These are phyloP conservation scores for Eupelmus urozonus DNA, from an alignment of 2,888 invertebrate genomes.

Conservation along the genomic window DNA sequence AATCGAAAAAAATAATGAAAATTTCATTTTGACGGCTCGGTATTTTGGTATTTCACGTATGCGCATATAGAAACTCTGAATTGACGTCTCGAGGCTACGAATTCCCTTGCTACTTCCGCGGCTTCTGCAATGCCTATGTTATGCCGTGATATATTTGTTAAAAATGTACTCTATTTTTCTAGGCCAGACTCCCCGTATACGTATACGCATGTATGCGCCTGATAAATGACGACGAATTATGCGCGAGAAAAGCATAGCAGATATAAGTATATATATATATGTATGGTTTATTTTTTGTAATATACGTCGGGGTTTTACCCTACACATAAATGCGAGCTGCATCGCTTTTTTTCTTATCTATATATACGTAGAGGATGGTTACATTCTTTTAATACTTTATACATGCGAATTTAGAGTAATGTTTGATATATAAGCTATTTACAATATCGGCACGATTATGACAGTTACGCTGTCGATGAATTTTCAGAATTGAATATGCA, in stretches of 20 bases:
- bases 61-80: constrained; percentile 27
- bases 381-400: background rate
- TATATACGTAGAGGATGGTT: too few species aligned
- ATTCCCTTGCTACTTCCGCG: too few species aligned
- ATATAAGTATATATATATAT: too few species aligned
- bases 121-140: background rate
- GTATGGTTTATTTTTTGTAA: background rate
- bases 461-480: too few species aligned
- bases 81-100: constrained; percentile 38
- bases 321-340: background rate
- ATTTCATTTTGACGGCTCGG: too few species aligned
- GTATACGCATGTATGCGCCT: background rate
- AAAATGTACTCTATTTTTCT: constrained; percentile 7
- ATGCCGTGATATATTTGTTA: background rate
- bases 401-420: background rate
- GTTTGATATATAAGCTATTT: background rate
- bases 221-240: background rate
- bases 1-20: constrained; percentile 4
- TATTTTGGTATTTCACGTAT: background rate
- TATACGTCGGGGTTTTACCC: background rate
- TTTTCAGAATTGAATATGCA: too few species aligned
- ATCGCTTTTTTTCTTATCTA: background rate
- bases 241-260: background rate
- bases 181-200: constrained; percentile 3
- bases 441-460: background rate